phyloP scores from a whole-genome alignment of 2,888 invertebrate genomes.

The Apeira syringaria region DNA sequence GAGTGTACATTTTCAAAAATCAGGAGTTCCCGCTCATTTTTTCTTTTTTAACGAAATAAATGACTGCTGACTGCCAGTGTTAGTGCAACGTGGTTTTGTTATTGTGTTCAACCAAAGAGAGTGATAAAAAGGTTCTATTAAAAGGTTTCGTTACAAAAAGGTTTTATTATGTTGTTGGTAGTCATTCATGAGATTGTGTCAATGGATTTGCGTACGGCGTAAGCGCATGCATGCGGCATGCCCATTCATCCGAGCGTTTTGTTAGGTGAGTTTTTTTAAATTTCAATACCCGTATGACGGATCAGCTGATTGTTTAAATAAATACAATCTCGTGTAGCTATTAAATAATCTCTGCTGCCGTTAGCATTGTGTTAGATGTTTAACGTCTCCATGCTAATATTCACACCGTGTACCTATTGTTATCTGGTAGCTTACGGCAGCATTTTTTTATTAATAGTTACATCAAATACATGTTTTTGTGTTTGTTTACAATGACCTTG shows the following conservation, averaged over 20 bases:
- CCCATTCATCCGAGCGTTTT: slow-evolving; percentile 57
- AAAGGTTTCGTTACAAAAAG: slow-evolving; percentile 35
- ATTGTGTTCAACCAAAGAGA: slow-evolving; percentile 10
- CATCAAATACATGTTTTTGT: too few relatives aligned
- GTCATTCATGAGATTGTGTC: slow-evolving; percentile 70
- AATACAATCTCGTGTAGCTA: slow-evolving; percentile 3
- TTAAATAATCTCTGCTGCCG: background rate
- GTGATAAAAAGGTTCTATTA: slow-evolving; percentile 11
- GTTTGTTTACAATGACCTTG: too few relatives aligned
- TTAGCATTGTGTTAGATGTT: background rate
- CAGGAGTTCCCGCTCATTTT: slow-evolving; percentile 29
- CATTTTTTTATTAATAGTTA: too few relatives aligned
- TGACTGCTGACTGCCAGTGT: slow-evolving; percentile 20
- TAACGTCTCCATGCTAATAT: slow-evolving; percentile 8
- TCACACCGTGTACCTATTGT: slow-evolving; percentile 10
- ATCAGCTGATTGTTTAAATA: slow-evolving; percentile 47
- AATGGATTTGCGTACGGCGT: slow-evolving; percentile 65
- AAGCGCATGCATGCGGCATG: slow-evolving; percentile 49
- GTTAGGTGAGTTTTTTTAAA: slow-evolving; percentile 56
- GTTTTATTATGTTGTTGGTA: slow-evolving; percentile 16
- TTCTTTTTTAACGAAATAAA: too few relatives aligned
- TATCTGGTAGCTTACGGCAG: too few relatives aligned
- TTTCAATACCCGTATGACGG: slow-evolving; percentile 30
- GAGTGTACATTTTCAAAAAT: slow-evolving; percentile 44
- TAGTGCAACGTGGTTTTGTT: slow-evolving; percentile 34